phyloP scores from a whole-genome alignment of 2,113 vertebrate genomes.

The Furnarius figulus region DNA sequence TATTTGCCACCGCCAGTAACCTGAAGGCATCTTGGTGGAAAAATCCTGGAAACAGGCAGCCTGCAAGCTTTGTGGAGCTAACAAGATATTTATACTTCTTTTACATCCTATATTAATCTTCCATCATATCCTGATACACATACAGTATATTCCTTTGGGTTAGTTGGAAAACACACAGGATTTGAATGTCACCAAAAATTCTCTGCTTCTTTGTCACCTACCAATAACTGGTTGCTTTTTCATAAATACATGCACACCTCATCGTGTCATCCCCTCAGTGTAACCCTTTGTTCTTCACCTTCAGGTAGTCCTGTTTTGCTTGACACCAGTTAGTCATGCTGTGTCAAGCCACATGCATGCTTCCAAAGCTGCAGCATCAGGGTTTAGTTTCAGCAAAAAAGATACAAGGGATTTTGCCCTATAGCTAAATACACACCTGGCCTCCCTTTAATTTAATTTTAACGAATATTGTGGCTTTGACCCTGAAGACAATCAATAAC shows the following conservation, averaged over 20 bases:
- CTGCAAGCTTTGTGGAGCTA: neutral
- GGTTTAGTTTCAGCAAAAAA: neutral
- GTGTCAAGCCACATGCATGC: fast-evolving
- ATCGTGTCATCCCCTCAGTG: neutral
- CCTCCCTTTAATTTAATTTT: neutral
- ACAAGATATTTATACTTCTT: neutral
- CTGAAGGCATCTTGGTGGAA: neutral
- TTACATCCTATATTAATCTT: neutral
- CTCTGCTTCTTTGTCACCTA: neutral
- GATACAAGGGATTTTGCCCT: neutral
- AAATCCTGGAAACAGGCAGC: neutral
- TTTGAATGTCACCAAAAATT: neutral
- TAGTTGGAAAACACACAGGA: neutral
- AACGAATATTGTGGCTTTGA: neutral
- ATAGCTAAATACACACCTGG: neutral
- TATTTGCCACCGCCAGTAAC: neutral
- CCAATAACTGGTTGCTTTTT: neutral
- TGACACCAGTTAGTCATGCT: no score
- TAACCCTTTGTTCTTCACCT: neutral
- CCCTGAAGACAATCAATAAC: neutral
- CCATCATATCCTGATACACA: neutral
- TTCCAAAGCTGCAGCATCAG: neutral
- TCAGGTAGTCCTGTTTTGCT: neutral
- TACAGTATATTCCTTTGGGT: neutral
- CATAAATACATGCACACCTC: neutral